Evolutionary conservation across 2,797 vertebrate species (phyloP).

Genomic region (Halcyon leucocephala): DNA sequence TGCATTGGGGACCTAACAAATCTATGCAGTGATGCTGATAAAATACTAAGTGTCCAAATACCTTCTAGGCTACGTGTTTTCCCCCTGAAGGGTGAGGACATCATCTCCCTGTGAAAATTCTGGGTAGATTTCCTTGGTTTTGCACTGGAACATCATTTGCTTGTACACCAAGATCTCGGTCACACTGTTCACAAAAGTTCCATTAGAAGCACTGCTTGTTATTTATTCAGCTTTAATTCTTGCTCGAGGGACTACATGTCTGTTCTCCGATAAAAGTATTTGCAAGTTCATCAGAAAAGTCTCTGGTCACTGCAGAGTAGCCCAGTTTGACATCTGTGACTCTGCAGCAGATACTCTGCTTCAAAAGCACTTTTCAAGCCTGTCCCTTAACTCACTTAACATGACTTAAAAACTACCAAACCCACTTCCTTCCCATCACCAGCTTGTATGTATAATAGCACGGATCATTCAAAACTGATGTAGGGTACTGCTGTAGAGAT

Average conservation of each 20-base stretch:
- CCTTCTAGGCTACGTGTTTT: rapidly evolving
- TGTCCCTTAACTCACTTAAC: neutral
- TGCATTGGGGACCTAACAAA: neutral
- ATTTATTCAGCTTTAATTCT: neutral
- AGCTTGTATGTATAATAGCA: neutral
- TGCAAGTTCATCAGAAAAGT: neutral
- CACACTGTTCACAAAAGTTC: neutral
- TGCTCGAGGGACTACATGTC: neutral
- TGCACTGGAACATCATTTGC: neutral
- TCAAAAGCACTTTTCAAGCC: neutral
- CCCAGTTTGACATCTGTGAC: neutral
- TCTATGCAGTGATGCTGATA: neutral
- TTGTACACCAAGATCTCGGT: neutral
- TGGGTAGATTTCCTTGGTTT: neutral
- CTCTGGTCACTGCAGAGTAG: neutral
- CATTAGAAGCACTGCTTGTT: rapidly evolving
- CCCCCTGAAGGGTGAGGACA: neutral
- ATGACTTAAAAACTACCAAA: neutral
- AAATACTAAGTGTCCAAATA: rapidly evolving
- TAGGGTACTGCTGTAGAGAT: neutral
- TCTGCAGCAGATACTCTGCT: neutral
- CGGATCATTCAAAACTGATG: neutral
- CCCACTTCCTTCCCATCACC: neutral
- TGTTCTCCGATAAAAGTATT: neutral
- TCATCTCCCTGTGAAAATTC: neutral